Evolutionary conservation across 2,113 vertebrate genomes (phyloP).

Genomic region (Zingel zingel): DNA sequence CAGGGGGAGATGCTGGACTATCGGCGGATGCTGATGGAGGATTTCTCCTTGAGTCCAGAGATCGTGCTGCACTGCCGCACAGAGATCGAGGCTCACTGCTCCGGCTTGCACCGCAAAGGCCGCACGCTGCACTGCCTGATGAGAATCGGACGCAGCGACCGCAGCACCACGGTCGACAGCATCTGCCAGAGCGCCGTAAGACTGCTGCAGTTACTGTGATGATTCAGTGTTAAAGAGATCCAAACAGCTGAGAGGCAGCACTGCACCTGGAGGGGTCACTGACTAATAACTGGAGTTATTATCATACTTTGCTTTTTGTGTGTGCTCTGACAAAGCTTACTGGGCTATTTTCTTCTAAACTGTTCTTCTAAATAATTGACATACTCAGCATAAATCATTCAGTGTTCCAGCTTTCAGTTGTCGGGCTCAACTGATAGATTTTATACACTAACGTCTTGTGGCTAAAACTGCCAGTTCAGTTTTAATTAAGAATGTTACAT

Average conservation of each 20-base stretch:
- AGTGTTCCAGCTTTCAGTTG: not conserved
- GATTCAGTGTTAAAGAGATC: not conserved
- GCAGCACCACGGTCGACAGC: slow-evolving; percentile 86
- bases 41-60: slow-evolving; percentile 96
- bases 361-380: not conserved
- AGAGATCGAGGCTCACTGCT: slow-evolving; percentile 96
- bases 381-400: not conserved
- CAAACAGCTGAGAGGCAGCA: not conserved
- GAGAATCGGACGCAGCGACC: slow-evolving; percentile 92
- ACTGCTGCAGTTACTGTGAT: not conserved
- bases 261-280: no score
- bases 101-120: slow-evolving; percentile 94
- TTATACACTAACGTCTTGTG: not conserved
- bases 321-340: not conserved
- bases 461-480: not conserved
- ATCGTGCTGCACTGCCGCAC: slow-evolving; percentile 96
- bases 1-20: slow-evolving; percentile 99
- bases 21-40: slow-evolving; percentile 97
- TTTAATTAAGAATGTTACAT: not conserved
- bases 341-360: not conserved
- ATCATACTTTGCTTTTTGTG: not conserved
- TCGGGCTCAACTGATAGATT: not conserved
- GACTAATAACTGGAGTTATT: no score
- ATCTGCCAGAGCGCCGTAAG: slow-evolving; percentile 93
- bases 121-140: slow-evolving; percentile 97